Evolutionary conservation across 2,797 vertebrate genomes (phyloP), one percentile per base, ranked within the genome.

Genomic region (Liasis olivaceus): DNA sequence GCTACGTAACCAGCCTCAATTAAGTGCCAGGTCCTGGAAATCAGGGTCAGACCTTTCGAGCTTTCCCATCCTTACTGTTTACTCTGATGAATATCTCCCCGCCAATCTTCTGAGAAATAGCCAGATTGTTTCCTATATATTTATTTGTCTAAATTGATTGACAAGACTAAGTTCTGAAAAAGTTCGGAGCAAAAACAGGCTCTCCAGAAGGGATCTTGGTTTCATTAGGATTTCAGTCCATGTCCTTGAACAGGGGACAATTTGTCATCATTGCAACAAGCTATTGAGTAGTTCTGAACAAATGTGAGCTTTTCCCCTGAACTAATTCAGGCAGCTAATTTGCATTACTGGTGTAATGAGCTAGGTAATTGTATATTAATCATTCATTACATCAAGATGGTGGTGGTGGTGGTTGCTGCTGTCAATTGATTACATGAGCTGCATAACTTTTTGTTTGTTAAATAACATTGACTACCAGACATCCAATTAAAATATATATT

Each of bases 51-150:
- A 92, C 89, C 88, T 94, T 94, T 59, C 81, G 94, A 91, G 77
- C 91, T 96, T 97, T 97, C 95, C 95, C 95, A 96, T 91, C 93
- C 95, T 92, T 92, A n/a, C n/a, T 94, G 96, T 95, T 96, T 96
- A 95, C 85, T 77, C 92, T 96, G 59, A 90, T 64, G 91, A 94
- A 92, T 90, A 89, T 89, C 94, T 95, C 13, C 6, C 77, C 92
- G 88, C 42, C 28, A 90, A 85, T 89, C 93, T 91, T 92, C 91
- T 62, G 91, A 95, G 93, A 94, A 87, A 88, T 1, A 88, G 69
- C 92, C 88, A 60, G 92, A 94, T 59, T 92, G 85, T 94, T 95
- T 94, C 93, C 69, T 93, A 91, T 81, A 4, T 95, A 94, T 96
- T 95, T 97, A 90, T 95, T 97, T 96, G 90, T 93, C 87, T 87